Conservation (phyloP, 2,797 vertebrate species). For the Enteromius argenteus region DNA sequence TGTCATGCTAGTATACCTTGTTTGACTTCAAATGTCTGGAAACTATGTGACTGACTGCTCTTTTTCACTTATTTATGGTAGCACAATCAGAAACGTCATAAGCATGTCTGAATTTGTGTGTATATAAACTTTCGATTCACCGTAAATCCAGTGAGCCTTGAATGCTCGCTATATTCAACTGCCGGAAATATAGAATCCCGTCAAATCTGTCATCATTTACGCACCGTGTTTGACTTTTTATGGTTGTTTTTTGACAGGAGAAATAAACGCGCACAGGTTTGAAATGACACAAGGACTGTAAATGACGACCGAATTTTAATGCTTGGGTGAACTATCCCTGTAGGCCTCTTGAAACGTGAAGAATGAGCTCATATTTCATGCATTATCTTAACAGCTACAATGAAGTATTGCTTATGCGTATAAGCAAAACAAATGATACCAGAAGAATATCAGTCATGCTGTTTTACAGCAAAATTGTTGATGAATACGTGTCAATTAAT, state of each 20-base stretch:
- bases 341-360: background rate
- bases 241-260: background rate
- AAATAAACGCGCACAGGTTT: background rate
- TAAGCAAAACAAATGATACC: slow-evolving; percentile 3
- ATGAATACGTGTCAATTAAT: background rate
- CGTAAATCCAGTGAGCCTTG: background rate
- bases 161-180: background rate
- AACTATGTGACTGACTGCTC: background rate
- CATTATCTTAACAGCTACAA: background rate
- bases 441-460: background rate
- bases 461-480: slow-evolving; percentile 10
- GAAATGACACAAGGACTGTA: background rate
- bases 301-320: background rate
- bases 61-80: background rate
- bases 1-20: slow-evolving; percentile 38
- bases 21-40: slow-evolving; percentile 20
- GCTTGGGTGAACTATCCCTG: background rate
- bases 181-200: background rate
- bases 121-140: background rate
- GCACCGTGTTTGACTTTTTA: background rate
- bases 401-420: no score
- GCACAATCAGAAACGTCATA: background rate
- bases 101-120: background rate
- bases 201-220: background rate
- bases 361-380: background rate